Base-by-base conservation (phyloP, 2,113 vertebrate species). In the Lucifuga dentata region DNA sequence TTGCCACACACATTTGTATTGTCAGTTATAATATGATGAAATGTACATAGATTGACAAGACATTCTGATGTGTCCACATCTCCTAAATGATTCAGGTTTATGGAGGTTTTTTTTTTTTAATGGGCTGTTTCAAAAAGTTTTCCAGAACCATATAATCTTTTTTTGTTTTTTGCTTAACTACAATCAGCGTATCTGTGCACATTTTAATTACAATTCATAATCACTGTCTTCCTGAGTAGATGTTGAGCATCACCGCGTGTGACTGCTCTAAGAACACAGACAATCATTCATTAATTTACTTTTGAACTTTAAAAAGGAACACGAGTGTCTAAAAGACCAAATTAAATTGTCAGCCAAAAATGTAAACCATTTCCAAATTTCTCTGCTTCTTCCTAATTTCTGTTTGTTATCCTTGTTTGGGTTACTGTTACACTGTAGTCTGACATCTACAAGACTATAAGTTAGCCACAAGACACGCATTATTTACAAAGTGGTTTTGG, bases 121-220 rank as follows among this genome's bases (percentile, higher is more conserved):
- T 73, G 7, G 26, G 26, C 68, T 68, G 21, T 64, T 52, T 56
- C 63, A 29, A 76, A 43, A 58, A 55, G 63, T 51, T 67, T 69
- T 41, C 40, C 46, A 75, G 70, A 85, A 63, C 70, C 66, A 74
- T 80, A 45, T 83, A 87, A 88, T 81, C 67, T 51, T 55, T 67
- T 86, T 75, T 68, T 71, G 45, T 56, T 84, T 67, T 75, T 83
- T 69, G 59, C 76, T 85, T 68, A 61, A 77, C 55, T 86, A 81
- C 86, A 91, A 90, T 90, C 89, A 88, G 63, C 78, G 19, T 84
- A 61, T 88, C 50, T 77, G 55, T 68, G 65, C 82, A 86, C 76
- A 68, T 76, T 81, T 58, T 67, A 82, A 68, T 45, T 57, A 38
- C 83, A 67, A 87, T 84, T 81, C 61, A 73, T 58, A 76, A 73